phyloP scores from a whole-genome alignment of 2,113 vertebrate genomes.

The Sus scrofa region T2T-Sscrofa CM000827.6:81525501-81526000 shows the following conservation, averaged over 20 bases:
- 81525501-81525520: not conserved
- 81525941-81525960: not conserved
- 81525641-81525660: not conserved
- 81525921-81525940: not conserved
- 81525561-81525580: not conserved
- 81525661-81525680: not conserved
- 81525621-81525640: not conserved
- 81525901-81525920: not conserved
- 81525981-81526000: not conserved
- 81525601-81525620: not conserved
- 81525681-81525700: not conserved
- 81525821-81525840: not conserved
- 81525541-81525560: not conserved
- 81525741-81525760: not conserved
- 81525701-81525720: not conserved
- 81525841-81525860: not conserved
- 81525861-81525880: too few species aligned
- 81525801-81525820: not conserved
- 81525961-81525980: not conserved
- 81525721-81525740: not conserved
- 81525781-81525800: not conserved
- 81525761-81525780: rapidly evolving
- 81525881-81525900: not conserved
- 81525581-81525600: not conserved
- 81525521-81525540: not conserved